Evolutionary conservation across 1,140 invertebrate species (phyloP).

Genomic region (Eciton burchellii): DNA sequence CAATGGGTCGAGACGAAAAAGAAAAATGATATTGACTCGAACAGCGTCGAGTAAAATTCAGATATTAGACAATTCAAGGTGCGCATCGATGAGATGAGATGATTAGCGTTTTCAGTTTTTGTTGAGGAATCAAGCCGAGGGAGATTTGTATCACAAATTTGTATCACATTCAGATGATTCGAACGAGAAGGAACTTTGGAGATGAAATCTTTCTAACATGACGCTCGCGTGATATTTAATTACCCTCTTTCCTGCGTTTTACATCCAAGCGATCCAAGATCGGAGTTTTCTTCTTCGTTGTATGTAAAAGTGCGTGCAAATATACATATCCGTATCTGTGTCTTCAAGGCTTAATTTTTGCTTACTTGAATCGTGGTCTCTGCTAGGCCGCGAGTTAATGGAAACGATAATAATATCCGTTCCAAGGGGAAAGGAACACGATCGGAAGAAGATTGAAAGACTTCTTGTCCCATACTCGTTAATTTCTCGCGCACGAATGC

Average conservation of each 20-base stretch:
- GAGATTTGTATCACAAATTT: too few species aligned
- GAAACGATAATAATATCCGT: not conserved
- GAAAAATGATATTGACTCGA: not conserved
- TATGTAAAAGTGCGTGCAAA: not conserved
- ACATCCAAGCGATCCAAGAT: not conserved
- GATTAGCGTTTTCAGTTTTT: not conserved
- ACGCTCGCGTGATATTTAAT: not conserved
- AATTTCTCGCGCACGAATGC: slow-evolving; percentile 15
- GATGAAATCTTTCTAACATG: not conserved
- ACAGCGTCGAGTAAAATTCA: not conserved
- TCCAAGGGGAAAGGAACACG: slow-evolving; percentile 3
- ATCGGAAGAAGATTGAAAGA: not conserved
- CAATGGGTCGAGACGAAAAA: not conserved
- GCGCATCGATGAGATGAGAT: not conserved
- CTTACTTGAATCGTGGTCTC: not conserved
- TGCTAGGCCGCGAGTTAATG: too few species aligned
- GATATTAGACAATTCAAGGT: not conserved
- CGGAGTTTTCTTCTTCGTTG: too few species aligned
- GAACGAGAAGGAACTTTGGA: too few species aligned
- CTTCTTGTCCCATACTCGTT: slow-evolving; percentile 25
- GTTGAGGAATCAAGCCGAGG: too few species aligned
- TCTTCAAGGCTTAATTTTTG: not conserved
- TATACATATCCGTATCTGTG: not conserved
- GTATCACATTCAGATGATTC: too few species aligned
- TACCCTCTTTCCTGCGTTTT: not conserved